phyloP scores from a whole-genome alignment of 2,797 vertebrate genomes.

The Echiichthys vipera region DNA sequence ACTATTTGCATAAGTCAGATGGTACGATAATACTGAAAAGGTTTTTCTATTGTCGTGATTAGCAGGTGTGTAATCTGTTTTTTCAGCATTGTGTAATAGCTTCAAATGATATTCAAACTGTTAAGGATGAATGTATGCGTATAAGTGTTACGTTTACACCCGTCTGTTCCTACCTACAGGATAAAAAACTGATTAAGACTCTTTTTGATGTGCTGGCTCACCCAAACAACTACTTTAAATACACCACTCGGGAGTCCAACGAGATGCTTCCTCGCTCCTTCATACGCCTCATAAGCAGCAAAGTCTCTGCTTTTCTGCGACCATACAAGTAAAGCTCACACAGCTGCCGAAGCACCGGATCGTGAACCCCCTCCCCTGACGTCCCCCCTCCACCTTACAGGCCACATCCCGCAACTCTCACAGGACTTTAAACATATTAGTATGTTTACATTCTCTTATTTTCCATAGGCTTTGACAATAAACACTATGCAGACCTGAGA shows the following conservation, averaged over 20 bases:
- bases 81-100: background rate
- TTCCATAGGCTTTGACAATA: slow-evolving; percentile 73
- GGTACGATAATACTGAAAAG: background rate
- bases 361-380: slow-evolving; percentile 18
- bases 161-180: slow-evolving; percentile 79
- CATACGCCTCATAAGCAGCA: slow-evolving; percentile 98
- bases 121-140: background rate
- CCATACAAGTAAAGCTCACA: slow-evolving; percentile 93
- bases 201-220: slow-evolving; percentile 98
- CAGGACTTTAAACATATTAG: slow-evolving; percentile 66
- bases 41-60: background rate
- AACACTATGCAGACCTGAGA: slow-evolving; percentile 79
- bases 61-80: background rate
- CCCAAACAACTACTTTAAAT: slow-evolving; percentile 99
- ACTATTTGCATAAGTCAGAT: slow-evolving; percentile 3
- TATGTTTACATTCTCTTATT: slow-evolving; percentile 57
- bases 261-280: slow-evolving; percentile 99
- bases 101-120: background rate
- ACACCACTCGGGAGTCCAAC: slow-evolving; percentile 96
- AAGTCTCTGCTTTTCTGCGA: slow-evolving; percentile 96
- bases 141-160: background rate
- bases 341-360: slow-evolving; percentile 45
- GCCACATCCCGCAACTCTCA: slow-evolving; percentile 63
- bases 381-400: slow-evolving; percentile 48
- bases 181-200: slow-evolving; percentile 99